Percentiles rank a stretch among this genome's conserved stretches.
Conservation (phyloP, 2,113 vertebrate species). For the Cynocephalus volans region DNA sequence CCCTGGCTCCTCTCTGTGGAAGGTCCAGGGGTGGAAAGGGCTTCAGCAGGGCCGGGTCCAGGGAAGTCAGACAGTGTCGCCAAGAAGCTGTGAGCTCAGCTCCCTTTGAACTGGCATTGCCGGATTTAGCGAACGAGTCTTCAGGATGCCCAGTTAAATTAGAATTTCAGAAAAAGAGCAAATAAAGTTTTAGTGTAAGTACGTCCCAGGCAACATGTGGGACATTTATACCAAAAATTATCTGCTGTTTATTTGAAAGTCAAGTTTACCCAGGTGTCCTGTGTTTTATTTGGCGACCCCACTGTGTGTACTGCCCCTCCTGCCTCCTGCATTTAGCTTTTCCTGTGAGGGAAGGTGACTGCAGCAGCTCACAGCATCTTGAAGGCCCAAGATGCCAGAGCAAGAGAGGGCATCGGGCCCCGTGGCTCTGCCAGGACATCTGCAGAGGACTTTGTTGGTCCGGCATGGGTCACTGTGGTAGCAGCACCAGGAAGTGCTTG, state of each 20-base stretch:
- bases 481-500: neutral
- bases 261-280: neutral
- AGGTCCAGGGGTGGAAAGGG: neutral
- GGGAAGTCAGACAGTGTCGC: neutral
- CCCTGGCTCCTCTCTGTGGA: neutral
- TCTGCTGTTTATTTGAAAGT: neutral
- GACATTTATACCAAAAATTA: neutral
- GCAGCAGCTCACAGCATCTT: neutral
- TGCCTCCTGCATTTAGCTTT: neutral
- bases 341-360: neutral
- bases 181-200: neutral
- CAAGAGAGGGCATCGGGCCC: neutral
- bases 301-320: neutral
- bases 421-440: neutral
- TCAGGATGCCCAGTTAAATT: neutral
- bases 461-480: neutral
- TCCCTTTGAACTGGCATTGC: neutral
- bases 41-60: neutral
- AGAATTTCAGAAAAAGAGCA: neutral
- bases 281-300: neutral
- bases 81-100: neutral
- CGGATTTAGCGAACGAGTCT: neutral
- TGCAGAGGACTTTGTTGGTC: neutral
- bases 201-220: neutral
- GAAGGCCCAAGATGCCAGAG: neutral